phyloP scores from a whole-genome alignment of 2,888 invertebrate genomes.

The Drosophila mayaguana region DNA sequence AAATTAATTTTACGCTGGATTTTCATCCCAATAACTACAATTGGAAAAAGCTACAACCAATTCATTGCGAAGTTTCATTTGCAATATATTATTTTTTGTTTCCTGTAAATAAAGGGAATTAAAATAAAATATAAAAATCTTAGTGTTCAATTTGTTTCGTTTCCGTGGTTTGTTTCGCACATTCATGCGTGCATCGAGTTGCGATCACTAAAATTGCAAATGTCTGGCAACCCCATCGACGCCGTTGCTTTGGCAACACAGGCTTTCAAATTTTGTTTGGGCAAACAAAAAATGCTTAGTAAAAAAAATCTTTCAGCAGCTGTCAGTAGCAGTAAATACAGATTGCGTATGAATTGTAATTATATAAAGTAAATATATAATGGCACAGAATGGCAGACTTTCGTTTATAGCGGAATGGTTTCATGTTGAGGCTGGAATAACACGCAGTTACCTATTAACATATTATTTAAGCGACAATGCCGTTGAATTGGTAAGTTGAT shows the following conservation, averaged over 20 bases:
- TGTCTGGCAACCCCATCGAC: constrained; percentile 28
- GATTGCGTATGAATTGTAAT: constrained; percentile 8
- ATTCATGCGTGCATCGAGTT: neutral
- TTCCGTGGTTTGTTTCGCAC: neutral
- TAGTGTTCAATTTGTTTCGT: constrained; percentile 1
- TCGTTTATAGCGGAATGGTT: constrained; percentile 94
- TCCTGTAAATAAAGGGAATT: constrained; percentile 81
- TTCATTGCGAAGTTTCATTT: constrained; percentile 70
- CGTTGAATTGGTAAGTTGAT: constrained; percentile 90
- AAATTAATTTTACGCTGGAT: constrained; percentile 57
- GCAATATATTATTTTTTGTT: constrained; percentile 74
- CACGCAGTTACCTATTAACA: constrained; percentile 91
- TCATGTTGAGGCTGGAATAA: constrained; percentile 91
- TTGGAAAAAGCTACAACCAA: constrained; percentile 74
- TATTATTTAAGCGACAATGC: constrained; percentile 92
- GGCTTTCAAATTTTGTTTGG: constrained; percentile 37
- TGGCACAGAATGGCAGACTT: constrained; percentile 69
- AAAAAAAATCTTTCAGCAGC: constrained; percentile 18
- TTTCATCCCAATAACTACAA: constrained; percentile 50
- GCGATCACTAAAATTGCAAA: neutral
- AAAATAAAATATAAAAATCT: constrained; percentile 61
- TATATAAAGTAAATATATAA: constrained; percentile 18
- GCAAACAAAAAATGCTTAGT: constrained; percentile 43
- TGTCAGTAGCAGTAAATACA: constrained; percentile 17
- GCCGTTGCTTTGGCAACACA: constrained; percentile 58